These are phyloP conservation scores for Balaeniceps rex DNA, from an alignment of 2,113 vertebrate species.

Conservation along the genomic window DNA sequence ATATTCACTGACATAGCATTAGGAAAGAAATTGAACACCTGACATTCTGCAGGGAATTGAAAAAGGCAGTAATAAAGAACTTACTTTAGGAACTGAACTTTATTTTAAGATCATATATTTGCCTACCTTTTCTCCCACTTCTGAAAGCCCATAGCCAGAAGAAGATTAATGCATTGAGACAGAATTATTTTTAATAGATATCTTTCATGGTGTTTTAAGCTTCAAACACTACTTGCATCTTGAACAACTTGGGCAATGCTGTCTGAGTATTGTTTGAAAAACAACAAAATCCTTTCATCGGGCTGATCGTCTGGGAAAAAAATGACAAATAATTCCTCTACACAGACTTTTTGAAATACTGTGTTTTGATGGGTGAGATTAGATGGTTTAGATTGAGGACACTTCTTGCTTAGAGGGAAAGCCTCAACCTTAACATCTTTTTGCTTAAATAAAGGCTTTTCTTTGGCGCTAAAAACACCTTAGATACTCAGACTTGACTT, in stretches of 20 bases:
- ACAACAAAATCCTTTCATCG: conserved; percentile 29
- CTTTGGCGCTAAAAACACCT: background rate
- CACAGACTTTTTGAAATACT: conserved; percentile 2
- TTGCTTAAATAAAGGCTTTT: background rate
- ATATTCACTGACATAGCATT: background rate
- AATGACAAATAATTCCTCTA: background rate
- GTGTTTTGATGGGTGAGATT: conserved; percentile 24
- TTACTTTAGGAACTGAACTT: background rate
- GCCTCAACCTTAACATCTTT: conserved; percentile 21
- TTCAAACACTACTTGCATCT: background rate
- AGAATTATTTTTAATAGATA: background rate
- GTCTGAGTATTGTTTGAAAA: conserved; percentile 34
- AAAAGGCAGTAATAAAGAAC: background rate
- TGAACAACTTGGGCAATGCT: background rate
- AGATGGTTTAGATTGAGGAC: conserved; percentile 35
- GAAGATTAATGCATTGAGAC: background rate
- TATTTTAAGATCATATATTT: background rate
- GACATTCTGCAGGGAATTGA: background rate
- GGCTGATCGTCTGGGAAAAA: conserved; percentile 29
- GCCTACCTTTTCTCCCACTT: background rate
- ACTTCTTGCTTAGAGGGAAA: conserved; percentile 56
- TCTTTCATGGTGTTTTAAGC: background rate
- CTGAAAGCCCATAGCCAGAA: background rate
- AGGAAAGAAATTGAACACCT: background rate
- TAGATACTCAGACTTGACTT: background rate